These are phyloP conservation scores for Taenioides sp. DNA, from an alignment of 2,797 vertebrate genomes.

Conservation along the genomic window DNA sequence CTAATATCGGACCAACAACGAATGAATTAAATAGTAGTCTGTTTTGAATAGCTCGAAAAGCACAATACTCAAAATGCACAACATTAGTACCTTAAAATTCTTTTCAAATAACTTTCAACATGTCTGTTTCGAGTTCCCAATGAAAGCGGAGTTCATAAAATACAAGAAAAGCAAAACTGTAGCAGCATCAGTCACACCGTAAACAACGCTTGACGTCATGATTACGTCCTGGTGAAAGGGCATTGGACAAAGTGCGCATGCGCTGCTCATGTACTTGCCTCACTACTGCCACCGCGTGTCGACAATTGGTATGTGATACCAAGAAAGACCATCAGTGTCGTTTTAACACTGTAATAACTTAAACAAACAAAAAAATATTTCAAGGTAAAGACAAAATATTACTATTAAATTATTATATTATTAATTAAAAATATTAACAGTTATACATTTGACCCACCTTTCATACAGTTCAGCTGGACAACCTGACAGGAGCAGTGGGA, in stretches of 20 bases:
- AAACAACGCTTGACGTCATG: conserved; percentile 34
- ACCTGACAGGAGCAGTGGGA: no score
- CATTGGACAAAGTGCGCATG: neutral
- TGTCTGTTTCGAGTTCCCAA: no score
- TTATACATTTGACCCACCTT: no score
- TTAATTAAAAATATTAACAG: no score
- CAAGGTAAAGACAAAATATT: no score
- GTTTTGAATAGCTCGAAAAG: neutral
- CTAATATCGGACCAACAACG: neutral
- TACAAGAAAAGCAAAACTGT: neutral
- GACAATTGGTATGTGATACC: no score
- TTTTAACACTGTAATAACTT: no score
- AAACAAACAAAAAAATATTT: no score
- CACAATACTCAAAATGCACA: neutral
- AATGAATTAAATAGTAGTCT: neutral
- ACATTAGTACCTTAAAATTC: conserved; percentile 18
- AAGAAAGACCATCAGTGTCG: no score
- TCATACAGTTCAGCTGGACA: no score
- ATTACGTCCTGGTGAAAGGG: neutral
- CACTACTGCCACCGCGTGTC: neutral
- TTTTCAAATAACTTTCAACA: neutral
- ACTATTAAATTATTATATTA: no score
- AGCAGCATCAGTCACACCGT: conserved; percentile 18
- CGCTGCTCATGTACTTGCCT: neutral
- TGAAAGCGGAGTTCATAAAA: neutral